Evolutionary conservation across 2,888 invertebrate species (phyloP).

Genomic region (Synergus itoensis): DNA sequence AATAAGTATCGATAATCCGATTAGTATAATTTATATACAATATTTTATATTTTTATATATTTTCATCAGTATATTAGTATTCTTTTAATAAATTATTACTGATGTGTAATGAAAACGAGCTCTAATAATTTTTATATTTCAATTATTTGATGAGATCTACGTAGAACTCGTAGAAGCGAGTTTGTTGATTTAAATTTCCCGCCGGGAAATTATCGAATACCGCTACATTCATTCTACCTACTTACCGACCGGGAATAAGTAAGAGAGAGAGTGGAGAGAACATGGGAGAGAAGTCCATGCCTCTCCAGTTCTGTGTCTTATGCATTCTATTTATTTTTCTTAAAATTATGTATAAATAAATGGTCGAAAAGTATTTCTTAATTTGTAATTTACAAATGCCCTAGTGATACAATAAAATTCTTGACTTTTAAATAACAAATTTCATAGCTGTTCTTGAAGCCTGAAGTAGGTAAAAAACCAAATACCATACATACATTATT

Average conservation of each 20-base stretch:
- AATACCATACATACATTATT: not conserved
- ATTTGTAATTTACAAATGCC: not conserved
- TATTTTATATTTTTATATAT: too few relatives aligned
- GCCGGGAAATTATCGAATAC: not conserved
- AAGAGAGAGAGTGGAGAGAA: not conserved
- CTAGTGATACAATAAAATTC: not conserved
- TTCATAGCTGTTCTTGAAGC: not conserved
- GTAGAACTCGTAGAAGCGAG: not conserved
- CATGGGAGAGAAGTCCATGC: not conserved
- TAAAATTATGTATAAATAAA: not conserved
- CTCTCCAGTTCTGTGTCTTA: not conserved
- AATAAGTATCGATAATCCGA: too few relatives aligned
- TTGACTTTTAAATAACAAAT: not conserved
- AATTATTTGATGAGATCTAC: not conserved
- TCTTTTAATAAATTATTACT: too few relatives aligned
- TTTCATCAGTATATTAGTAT: too few relatives aligned
- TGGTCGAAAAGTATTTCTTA: not conserved
- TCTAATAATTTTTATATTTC: too few relatives aligned
- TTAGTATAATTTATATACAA: too few relatives aligned
- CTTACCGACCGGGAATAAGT: too few relatives aligned
- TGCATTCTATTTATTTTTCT: constrained; percentile 3
- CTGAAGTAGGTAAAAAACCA: constrained; percentile 1
- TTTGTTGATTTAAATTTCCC: not conserved
- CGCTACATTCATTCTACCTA: too few relatives aligned
- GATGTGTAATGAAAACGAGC: not conserved